Evolutionary conservation across 2,113 vertebrate genomes (phyloP).

Genomic region (Lates calcarifer): DNA sequence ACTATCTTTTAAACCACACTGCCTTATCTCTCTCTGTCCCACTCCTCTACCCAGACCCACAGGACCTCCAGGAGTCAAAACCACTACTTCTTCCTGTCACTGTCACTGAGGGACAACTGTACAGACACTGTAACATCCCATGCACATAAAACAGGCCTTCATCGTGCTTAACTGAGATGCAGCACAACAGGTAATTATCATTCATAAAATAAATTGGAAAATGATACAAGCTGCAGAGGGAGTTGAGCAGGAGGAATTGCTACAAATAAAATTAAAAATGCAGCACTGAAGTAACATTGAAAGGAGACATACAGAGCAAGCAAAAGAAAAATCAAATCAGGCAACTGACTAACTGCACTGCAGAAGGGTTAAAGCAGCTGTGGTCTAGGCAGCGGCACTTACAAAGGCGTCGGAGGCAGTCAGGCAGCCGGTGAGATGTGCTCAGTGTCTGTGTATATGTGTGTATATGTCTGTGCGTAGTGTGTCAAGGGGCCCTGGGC

Average conservation of each 20-base stretch:
- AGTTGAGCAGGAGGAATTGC: neutral
- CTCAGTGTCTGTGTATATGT: conserved; percentile 40
- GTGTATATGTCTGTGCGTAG: conserved; percentile 24
- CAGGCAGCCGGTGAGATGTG: conserved; percentile 40
- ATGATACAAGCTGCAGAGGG: conserved; percentile 1
- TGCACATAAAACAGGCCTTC: neutral
- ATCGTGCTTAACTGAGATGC: neutral
- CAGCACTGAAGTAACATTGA: neutral
- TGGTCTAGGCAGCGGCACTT: conserved; percentile 58
- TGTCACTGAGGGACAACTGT: neutral
- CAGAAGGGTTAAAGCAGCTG: conserved; percentile 43
- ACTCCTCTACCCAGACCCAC: conserved; percentile 4
- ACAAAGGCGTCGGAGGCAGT: conserved; percentile 53
- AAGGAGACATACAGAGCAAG: neutral
- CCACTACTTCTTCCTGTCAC: conserved; percentile 23
- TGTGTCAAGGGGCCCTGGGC: conserved; percentile 54
- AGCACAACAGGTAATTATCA: neutral
- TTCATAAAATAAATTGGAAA: neutral
- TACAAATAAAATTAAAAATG: neutral
- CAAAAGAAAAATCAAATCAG: neutral
- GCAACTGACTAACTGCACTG: conserved; percentile 5
- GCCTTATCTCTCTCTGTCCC: neutral
- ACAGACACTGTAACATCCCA: neutral
- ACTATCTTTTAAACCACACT: conserved; percentile 16
- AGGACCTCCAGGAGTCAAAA: conserved; percentile 6